Conservation (phyloP, 1,140 invertebrate genomes). For the Zophobas morio region DNA sequence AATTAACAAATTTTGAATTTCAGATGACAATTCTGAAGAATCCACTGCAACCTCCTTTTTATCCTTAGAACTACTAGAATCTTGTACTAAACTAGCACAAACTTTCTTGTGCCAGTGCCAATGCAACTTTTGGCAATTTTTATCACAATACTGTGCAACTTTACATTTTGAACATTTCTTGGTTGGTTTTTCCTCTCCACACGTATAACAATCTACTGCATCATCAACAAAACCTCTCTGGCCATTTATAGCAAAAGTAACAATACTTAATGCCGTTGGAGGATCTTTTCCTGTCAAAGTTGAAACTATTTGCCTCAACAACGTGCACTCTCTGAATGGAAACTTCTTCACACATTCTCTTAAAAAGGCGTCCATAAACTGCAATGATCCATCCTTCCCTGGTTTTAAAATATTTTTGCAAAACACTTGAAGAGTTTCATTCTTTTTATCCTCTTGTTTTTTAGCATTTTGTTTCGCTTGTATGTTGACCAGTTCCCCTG, state of each 20-base stretch:
- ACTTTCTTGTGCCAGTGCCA: conserved; percentile 97
- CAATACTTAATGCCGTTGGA: conserved; percentile 78
- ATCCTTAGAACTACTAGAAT: not conserved
- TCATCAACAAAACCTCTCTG: conserved; percentile 84
- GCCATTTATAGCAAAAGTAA: conserved; percentile 92
- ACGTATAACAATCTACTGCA: conserved; percentile 85
- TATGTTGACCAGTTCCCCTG: conserved; percentile 77
- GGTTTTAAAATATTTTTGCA: conserved; percentile 84
- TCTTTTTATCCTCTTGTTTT: conserved; percentile 74
- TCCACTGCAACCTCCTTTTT: conserved; percentile 45
- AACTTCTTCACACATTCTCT: conserved; percentile 90
- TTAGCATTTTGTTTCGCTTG: conserved; percentile 66
- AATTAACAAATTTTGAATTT: conserved; percentile 56
- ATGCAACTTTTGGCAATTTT: conserved; percentile 94
- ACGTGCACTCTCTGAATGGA: conserved; percentile 87
- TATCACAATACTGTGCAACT: conserved; percentile 93
- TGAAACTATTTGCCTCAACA: conserved; percentile 88
- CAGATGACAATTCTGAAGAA: conserved; percentile 53
- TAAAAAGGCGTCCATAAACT: conserved; percentile 86
- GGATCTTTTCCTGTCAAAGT: conserved; percentile 81
- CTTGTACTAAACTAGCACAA: conserved; percentile 74
- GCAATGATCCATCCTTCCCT: conserved; percentile 81
- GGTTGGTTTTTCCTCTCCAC: conserved; percentile 88
- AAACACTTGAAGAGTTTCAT: conserved; percentile 80
- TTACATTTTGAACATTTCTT: conserved; percentile 98